Conservation (phyloP, 2,113 vertebrate species). For the Heterotis niloticus region DNA sequence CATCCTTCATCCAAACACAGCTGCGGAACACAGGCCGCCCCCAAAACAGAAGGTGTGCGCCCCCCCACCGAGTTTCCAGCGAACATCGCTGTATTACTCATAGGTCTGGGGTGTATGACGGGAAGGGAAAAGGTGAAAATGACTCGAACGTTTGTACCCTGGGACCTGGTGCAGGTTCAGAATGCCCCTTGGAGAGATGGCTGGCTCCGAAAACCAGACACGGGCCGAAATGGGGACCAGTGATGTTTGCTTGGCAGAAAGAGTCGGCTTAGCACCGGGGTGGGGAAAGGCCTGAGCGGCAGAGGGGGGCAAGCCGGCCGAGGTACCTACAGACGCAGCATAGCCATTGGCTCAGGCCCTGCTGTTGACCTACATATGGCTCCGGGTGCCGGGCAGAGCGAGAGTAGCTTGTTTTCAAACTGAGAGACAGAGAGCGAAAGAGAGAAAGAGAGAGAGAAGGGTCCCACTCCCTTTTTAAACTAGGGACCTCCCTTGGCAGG, state of each 20-base stretch:
- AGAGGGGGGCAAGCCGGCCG: neutral
- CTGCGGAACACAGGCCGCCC: constrained; percentile 5
- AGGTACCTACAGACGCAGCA: neutral
- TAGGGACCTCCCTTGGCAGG: no score
- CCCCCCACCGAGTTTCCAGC: neutral
- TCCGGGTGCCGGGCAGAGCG: constrained; percentile 5
- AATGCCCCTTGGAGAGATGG: neutral
- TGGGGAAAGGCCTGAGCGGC: neutral
- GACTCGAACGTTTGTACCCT: neutral
- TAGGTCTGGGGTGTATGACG: neutral
- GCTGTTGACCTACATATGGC: constrained; percentile 14
- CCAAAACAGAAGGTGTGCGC: neutral
- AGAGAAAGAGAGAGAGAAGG: no score
- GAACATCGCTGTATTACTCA: constrained; percentile 4
- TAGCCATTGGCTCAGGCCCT: neutral
- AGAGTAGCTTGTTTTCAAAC: neutral
- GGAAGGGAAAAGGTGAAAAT: neutral
- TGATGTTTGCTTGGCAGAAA: neutral
- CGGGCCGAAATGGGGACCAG: neutral
- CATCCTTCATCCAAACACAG: constrained; percentile 13
- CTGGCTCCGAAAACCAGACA: neutral
- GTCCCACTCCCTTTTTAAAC: no score
- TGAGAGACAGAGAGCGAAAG: no score
- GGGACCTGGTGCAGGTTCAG: neutral
- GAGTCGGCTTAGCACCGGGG: no score